phyloP scores from a whole-genome alignment of 2,888 invertebrate species.

The Drosophila koepferae region DNA sequence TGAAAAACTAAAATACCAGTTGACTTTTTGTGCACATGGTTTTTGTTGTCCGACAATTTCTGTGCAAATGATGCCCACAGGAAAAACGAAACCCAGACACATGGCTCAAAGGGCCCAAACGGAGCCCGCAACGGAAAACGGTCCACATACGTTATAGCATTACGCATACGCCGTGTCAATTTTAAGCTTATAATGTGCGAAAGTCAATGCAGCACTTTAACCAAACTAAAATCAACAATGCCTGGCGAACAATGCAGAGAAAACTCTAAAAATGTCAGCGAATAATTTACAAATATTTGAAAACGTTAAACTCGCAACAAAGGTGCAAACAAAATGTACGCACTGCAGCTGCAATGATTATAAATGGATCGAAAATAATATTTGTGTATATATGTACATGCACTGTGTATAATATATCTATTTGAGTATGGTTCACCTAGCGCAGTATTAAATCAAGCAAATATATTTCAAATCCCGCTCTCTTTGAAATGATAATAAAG shows the following conservation, averaged over 20 bases:
- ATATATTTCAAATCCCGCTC: too few species aligned
- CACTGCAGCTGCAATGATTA: slow-evolving; percentile 37
- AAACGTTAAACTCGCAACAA: slow-evolving; percentile 2
- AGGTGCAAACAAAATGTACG: slow-evolving; percentile 4
- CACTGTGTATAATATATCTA: background rate
- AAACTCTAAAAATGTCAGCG: slow-evolving; percentile 8
- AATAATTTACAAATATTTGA: background rate
- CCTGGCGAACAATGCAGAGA: background rate
- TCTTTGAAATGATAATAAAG: background rate
- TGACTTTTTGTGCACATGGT: slow-evolving; percentile 56
- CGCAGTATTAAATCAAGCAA: background rate
- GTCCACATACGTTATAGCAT: slow-evolving; percentile 26
- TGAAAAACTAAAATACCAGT: slow-evolving; percentile 53
- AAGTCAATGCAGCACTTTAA: slow-evolving; percentile 57
- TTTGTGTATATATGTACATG: too few species aligned
- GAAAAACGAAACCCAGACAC: slow-evolving; percentile 61
- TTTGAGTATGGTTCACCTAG: background rate
- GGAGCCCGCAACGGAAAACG: slow-evolving; percentile 7
- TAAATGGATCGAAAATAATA: slow-evolving; percentile 34
- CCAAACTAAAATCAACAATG: slow-evolving; percentile 29
- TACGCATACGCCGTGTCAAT: slow-evolving; percentile 66
- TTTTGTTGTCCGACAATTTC: slow-evolving; percentile 57
- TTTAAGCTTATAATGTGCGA: slow-evolving; percentile 67
- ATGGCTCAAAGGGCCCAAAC: slow-evolving; percentile 58
- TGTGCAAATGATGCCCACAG: slow-evolving; percentile 78